Evolutionary conservation across 2,888 invertebrate genomes (phyloP), one percentile per base, ranked within the genome.

Genomic region (Molorchus minor): DNA sequence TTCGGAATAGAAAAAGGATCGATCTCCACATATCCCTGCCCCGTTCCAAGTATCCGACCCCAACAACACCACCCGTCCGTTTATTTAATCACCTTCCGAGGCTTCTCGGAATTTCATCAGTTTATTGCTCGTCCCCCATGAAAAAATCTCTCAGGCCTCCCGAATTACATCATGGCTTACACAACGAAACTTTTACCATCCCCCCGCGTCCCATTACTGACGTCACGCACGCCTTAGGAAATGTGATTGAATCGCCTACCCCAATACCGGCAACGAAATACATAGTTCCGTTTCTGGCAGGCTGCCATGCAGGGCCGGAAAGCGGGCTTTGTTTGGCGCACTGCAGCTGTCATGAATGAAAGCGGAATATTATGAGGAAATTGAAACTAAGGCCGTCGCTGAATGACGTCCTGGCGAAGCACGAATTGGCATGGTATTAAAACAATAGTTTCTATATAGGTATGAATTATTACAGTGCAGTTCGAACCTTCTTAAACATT

Each of bases 311-410:
- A 7, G 41, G 10, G n/a, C n/a, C n/a, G n/a, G n/a, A n/a, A n/a
- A n/a, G 41, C 7, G 41, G 21, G 41, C 56, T 46, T 41, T 41
- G 41, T 49, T 29, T 49, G 49, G 56, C 56, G 56, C 56, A 56
- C 33, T 56, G 56, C 54, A 15, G 54, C 25, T 45, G 29, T 25
- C 35, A 56, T 56, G 56, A 56, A 56, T 56, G 56, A 35, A 56
- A 43, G 15, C 33, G 53, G 54, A 44, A 13, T 52, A 25, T 33
- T 52, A 25, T 33, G 54, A 15, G 43, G 33, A 19, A 44, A 54
- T 51, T 40, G 53, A 21, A 54, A 45, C 40, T 41, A 36, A 36
- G 20, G 38, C 10, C 13, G 21, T 20, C 13, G 12, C 33, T 54
- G 54, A 54, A 54, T 54, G 54, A n/a, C n/a, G n/a, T n/a, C n/a